These are phyloP conservation scores for Choloepus hoffmanni DNA, from an alignment of 2,113 vertebrate genomes.

Conservation along the genomic window DNA sequence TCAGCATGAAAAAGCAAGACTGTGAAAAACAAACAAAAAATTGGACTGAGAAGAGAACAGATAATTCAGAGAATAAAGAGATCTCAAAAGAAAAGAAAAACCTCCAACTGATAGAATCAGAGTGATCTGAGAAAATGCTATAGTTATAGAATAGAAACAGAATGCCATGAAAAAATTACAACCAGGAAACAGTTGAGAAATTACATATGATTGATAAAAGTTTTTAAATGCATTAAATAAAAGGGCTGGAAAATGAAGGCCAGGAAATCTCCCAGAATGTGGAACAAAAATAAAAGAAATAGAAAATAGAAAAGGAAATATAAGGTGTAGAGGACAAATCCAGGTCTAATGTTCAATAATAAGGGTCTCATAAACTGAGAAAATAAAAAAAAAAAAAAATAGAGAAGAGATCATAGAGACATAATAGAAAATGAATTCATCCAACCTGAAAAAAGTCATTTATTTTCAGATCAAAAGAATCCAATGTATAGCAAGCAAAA, in stretches of 20 bases:
- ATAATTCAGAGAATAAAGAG: background rate
- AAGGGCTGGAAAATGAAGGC: background rate
- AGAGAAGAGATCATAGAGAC: background rate
- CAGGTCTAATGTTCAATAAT: too few relatives aligned
- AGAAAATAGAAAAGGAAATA: background rate
- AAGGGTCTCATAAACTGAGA: background rate
- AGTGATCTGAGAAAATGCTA: background rate
- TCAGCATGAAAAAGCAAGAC: background rate
- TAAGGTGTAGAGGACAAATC: background rate
- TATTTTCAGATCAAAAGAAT: background rate
- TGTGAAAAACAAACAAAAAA: background rate
- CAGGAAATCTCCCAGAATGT: background rate
- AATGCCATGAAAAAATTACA: background rate
- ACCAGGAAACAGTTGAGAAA: background rate
- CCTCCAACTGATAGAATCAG: background rate
- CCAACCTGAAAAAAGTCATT: background rate
- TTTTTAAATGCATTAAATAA: background rate
- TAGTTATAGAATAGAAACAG: background rate
- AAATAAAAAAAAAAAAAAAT: too few relatives aligned
- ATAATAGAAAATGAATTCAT: background rate
- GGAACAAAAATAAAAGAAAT: background rate
- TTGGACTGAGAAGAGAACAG: background rate
- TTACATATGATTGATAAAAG: background rate
- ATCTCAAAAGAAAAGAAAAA: background rate
- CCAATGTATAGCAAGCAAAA: background rate